These are phyloP conservation scores for Lathronympha strigana DNA, from an alignment of 2,888 invertebrate species.

Conservation along the genomic window DNA sequence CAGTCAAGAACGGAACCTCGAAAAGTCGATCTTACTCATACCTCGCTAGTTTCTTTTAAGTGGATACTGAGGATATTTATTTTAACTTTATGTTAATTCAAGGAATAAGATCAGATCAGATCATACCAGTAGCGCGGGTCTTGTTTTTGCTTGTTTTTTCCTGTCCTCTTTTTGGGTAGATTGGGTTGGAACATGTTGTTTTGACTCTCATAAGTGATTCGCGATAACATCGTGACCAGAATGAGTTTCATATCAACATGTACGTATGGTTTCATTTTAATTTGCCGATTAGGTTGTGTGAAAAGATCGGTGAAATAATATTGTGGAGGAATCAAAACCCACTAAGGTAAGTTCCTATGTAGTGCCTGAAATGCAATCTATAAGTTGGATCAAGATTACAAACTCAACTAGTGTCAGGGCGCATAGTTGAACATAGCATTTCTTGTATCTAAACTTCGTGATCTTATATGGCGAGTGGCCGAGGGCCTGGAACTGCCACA, in stretches of 20 bases:
- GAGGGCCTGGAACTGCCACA: no score
- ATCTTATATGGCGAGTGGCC: no score
- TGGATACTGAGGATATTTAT: conserved; percentile 42
- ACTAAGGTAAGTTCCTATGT: no score
- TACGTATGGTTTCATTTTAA: background rate
- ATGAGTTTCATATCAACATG: background rate
- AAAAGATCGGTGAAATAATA: no score
- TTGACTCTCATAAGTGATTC: conserved; percentile 6
- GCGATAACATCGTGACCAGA: background rate
- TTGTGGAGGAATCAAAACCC: no score
- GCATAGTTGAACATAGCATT: no score
- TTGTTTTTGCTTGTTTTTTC: conserved; percentile 23
- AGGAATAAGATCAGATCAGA: conserved; percentile 30
- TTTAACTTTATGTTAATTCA: conserved; percentile 60
- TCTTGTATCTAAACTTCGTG: no score
- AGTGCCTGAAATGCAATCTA: no score
- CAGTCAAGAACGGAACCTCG: background rate
- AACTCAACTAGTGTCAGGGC: no score
- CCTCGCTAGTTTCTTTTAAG: background rate
- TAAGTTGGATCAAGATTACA: no score
- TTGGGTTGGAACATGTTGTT: conserved; percentile 4
- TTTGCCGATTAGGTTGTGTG: no score
- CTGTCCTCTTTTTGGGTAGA: background rate
- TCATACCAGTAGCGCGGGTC: conserved; percentile 15
- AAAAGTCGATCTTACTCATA: background rate